phyloP scores from a whole-genome alignment of 2,888 invertebrate genomes.

The Pardosa pseudoannulata region DNA sequence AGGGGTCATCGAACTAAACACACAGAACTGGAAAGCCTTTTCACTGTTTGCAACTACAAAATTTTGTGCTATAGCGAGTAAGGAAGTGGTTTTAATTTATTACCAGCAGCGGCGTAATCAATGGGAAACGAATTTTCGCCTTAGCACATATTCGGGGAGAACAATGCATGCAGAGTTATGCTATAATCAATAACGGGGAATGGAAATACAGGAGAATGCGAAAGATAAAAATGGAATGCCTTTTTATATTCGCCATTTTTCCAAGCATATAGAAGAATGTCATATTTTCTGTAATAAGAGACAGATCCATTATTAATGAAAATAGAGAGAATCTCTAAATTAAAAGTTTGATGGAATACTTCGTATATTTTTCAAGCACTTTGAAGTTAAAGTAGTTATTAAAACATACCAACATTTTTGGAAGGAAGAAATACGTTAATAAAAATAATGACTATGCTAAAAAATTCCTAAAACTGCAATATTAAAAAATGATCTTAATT shows the following conservation, averaged over 20 bases:
- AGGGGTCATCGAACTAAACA: constrained; percentile 44
- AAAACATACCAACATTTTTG: too few relatives aligned
- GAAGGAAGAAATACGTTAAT: too few relatives aligned
- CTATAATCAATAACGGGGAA: neutral
- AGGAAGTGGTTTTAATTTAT: neutral
- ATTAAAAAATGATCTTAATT: too few relatives aligned
- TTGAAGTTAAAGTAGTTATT: too few relatives aligned
- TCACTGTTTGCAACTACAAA: constrained; percentile 13
- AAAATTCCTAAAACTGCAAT: too few relatives aligned
- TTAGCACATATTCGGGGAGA: neutral
- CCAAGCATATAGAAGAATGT: neutral
- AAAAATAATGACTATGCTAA: too few relatives aligned
- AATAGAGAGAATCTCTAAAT: too few relatives aligned
- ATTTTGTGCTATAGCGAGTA: neutral
- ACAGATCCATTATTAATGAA: too few relatives aligned
- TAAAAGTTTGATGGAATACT: too few relatives aligned
- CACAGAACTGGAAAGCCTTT: constrained; percentile 21
- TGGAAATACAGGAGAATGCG: neutral
- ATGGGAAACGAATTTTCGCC: neutral
- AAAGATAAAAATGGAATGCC: neutral
- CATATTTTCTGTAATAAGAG: too few relatives aligned
- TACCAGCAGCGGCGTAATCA: neutral
- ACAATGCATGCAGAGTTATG: neutral
- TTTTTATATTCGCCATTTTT: neutral
- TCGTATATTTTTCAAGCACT: too few relatives aligned